Conservation (phyloP, 2,797 vertebrate species). For the Poecilia wingei region DNA sequence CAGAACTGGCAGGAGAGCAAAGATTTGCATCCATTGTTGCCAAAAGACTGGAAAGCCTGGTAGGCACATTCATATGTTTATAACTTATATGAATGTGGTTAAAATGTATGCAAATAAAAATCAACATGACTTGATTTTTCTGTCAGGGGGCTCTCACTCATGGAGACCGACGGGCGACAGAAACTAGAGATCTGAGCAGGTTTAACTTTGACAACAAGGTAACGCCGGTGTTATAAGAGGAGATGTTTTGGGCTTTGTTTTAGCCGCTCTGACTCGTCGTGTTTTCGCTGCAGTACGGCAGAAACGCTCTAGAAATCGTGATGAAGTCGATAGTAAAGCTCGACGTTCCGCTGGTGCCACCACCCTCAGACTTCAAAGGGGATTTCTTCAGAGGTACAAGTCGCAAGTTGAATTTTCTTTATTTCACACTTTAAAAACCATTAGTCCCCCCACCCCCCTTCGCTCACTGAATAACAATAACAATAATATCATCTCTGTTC, state of each 20-base stretch:
- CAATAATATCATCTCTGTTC: background rate
- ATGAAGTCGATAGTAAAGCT: constrained; percentile 99
- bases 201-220: constrained; percentile 99
- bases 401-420: background rate
- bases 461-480: background rate
- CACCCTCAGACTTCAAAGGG: constrained; percentile 91
- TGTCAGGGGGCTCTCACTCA: constrained; percentile 96
- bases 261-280: constrained; percentile 12
- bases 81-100: background rate
- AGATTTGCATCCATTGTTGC: constrained; percentile 98
- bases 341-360: constrained; percentile 90
- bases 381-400: constrained; percentile 96
- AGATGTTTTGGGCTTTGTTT: accelerated
- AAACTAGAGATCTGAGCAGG: constrained; percentile 95
- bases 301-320: constrained; percentile 96
- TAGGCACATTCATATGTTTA: constrained; percentile 55
- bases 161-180: constrained; percentile 96
- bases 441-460: no score
- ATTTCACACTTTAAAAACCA: background rate
- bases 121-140: background rate
- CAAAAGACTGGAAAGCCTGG: constrained; percentile 97
- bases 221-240: background rate
- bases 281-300: constrained; percentile 87
- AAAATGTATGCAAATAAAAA: background rate
- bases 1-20: constrained; percentile 96